phyloP scores from a whole-genome alignment of 2,888 invertebrate species.

The Germaria angustata region DNA sequence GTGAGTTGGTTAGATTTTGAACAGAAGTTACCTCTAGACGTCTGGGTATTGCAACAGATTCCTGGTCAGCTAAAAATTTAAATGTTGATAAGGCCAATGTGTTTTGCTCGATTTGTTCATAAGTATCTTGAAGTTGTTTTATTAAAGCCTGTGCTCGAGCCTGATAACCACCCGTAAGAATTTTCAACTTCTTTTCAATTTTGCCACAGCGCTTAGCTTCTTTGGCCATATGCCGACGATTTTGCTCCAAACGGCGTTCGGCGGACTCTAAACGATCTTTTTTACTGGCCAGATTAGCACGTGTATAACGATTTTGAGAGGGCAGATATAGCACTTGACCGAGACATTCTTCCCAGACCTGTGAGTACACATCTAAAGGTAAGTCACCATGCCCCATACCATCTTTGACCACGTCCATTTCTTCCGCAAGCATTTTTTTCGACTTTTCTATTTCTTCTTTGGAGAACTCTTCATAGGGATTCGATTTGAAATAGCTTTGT shows the following conservation, averaged over 20 bases:
- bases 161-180: slow-evolving; percentile 96
- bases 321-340: slow-evolving; percentile 95
- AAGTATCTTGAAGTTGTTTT: slow-evolving; percentile 92
- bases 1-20: background rate
- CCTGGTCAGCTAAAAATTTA: slow-evolving; percentile 92
- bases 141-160: slow-evolving; percentile 89
- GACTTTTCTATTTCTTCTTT: slow-evolving; percentile 86
- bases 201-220: slow-evolving; percentile 98
- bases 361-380: slow-evolving; percentile 93
- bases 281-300: slow-evolving; percentile 96
- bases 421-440: slow-evolving; percentile 85
- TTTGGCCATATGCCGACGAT: slow-evolving; percentile 96
- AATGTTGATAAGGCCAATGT: slow-evolving; percentile 94
- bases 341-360: slow-evolving; percentile 98
- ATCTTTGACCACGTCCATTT: slow-evolving; percentile 93
- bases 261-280: slow-evolving; percentile 97
- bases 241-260: slow-evolving; percentile 94
- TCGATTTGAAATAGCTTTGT: slow-evolving; percentile 90
- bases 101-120: slow-evolving; percentile 94
- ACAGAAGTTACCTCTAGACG: slow-evolving; percentile 86
- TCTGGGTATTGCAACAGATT: slow-evolving; percentile 93
- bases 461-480: slow-evolving; percentile 89
- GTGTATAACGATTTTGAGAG: slow-evolving; percentile 93
- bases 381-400: slow-evolving; percentile 98
- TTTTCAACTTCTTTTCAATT: slow-evolving; percentile 97